Base-by-base conservation (phyloP, 2,113 vertebrate genomes). In the Psammodynastes pulverulentus region DNA sequence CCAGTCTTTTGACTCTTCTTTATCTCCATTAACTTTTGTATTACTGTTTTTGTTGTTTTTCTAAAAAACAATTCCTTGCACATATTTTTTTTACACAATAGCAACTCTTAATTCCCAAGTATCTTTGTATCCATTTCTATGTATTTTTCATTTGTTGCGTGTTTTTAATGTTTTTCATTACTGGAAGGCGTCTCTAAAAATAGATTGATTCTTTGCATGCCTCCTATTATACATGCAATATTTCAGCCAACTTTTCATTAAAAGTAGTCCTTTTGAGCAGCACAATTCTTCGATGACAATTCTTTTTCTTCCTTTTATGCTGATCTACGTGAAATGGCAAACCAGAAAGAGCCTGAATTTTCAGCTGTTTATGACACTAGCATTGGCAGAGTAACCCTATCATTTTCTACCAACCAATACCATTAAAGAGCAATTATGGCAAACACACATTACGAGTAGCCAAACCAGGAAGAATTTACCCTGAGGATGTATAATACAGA, bases 1-100 rank as follows among this genome's bases (percentile, higher is more conserved):
- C 72, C 39, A 51, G 88, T 92, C 92, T 93, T 54, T 84, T 92
- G 72, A 24, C 90, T 92, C 88, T 90, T 1, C 88, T 86, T 93
- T 39, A 62, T 95, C 95, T 94, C 86, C 92, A 39, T 7, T 94
- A 0, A 79, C 54, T 92, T 96, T 93, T 85, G 15, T 93, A 92
- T 86, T 90, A 95, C 93, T 43, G 8, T 5, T 84, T 93, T 84
- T 49, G 26, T 88, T 93, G 46, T 9, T 93, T 87, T 43, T 88
- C 84, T 58, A 91, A 5, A 86, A 56, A 92, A 8, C 4, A 2
- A 21, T 53, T 4, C 43, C 9, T 39, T 88, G 90, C 13, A 45
- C 1, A 9, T 43, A 79, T 56, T 17, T 9, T 3, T 39, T 93
- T 94, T 67, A 86, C 2, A 86, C 6, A 93, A 84, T 23, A 93